Percentiles rank a stretch among this genome's conserved stretches.
These are phyloP conservation scores for Chymomyza fuscimana DNA, from an alignment of 2,888 invertebrate species.

Conservation along the genomic window DNA sequence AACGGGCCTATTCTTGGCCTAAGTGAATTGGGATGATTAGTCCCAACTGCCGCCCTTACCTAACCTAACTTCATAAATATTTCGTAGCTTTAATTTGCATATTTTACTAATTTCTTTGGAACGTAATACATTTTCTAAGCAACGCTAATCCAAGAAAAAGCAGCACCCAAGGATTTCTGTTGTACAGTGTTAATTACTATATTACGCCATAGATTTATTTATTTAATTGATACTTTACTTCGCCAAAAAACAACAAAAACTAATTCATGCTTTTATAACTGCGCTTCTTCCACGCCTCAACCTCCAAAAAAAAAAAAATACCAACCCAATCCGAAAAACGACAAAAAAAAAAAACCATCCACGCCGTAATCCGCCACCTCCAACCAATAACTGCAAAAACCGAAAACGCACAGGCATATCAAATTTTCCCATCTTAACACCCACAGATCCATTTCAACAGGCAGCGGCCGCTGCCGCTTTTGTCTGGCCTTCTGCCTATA, in stretches of 20 bases:
- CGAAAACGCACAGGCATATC: slow-evolving; percentile 73
- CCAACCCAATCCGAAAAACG: slow-evolving; percentile 26
- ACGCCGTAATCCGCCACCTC: slow-evolving; percentile 21
- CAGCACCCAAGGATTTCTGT: not conserved
- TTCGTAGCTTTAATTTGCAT: no score
- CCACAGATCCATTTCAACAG: slow-evolving; percentile 79
- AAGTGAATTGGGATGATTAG: no score
- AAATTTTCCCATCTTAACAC: slow-evolving; percentile 78
- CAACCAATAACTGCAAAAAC: slow-evolving; percentile 36
- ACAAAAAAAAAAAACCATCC: slow-evolving; percentile 16
- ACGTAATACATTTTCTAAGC: no score
- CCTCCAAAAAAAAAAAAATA: slow-evolving; percentile 17
- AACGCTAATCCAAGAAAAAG: no score
- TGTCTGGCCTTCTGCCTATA: slow-evolving; percentile 77
- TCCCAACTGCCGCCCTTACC: no score
- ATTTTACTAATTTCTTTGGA: no score
- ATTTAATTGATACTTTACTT: slow-evolving; percentile 15
- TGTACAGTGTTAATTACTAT: not conserved
- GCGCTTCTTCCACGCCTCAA: slow-evolving; percentile 58
- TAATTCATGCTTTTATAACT: slow-evolving; percentile 73
- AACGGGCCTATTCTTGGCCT: no score
- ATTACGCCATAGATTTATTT: not conserved
- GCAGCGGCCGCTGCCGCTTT: slow-evolving; percentile 75
- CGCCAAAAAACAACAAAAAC: slow-evolving; percentile 48
- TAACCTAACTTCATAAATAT: no score